These are phyloP conservation scores for Limenitis camilla DNA, from an alignment of 2,888 invertebrate species.

Conservation along the genomic window DNA sequence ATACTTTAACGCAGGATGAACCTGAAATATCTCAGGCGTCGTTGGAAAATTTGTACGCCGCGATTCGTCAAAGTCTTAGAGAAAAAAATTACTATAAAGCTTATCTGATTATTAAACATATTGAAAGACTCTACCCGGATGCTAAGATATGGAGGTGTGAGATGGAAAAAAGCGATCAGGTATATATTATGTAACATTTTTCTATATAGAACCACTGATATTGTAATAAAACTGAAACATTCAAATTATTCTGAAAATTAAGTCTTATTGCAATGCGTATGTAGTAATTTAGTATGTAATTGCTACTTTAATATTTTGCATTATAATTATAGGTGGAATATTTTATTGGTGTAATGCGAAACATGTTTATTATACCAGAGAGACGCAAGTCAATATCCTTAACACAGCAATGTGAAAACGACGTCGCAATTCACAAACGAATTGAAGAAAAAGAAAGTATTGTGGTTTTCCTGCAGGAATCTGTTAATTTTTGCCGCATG, in stretches of 20 bases:
- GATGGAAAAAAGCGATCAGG: constrained; percentile 68
- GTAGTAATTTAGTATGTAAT: not conserved
- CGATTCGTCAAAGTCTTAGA: constrained; percentile 57
- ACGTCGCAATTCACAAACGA: constrained; percentile 65
- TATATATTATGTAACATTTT: constrained; percentile 25
- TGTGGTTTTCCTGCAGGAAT: constrained; percentile 82
- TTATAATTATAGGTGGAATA: constrained; percentile 48
- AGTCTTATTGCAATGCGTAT: not conserved
- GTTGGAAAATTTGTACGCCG: constrained; percentile 56
- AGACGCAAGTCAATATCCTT: constrained; percentile 43
- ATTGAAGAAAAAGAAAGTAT: constrained; percentile 75
- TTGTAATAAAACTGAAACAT: not conserved
- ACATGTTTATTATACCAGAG: constrained; percentile 59
- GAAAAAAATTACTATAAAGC: constrained; percentile 71
- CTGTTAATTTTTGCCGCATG: constrained; percentile 69
- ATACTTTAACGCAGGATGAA: constrained; percentile 63
- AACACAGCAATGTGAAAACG: constrained; percentile 60
- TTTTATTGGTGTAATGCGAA: constrained; percentile 59
- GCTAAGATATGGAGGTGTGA: constrained; percentile 62
- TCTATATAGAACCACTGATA: not conserved
- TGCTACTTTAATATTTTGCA: not conserved
- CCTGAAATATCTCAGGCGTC: constrained; percentile 61
- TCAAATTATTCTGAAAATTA: too few species aligned
- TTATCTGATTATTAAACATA: constrained; percentile 63
- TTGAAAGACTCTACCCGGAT: constrained; percentile 63